Evolutionary conservation across 2,888 invertebrate species (phyloP).

Genomic region (Ryuthela nishihirai): DNA sequence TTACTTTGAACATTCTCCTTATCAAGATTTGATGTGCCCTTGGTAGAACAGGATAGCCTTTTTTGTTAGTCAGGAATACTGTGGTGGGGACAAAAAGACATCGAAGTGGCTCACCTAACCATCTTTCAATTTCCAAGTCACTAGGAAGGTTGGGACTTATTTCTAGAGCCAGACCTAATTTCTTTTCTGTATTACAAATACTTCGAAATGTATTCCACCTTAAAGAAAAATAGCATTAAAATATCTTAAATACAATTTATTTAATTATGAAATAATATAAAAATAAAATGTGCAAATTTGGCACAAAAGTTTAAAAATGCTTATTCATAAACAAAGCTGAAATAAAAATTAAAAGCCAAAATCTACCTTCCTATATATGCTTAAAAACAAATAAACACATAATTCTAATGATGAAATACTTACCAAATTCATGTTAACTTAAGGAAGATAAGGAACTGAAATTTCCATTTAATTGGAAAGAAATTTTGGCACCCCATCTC

Average conservation of each 20-base stretch:
- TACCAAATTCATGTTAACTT: too few relatives aligned
- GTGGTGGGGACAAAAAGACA: slow-evolving; percentile 74
- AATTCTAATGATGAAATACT: too few relatives aligned
- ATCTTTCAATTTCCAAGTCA: slow-evolving; percentile 63
- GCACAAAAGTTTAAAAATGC: too few relatives aligned
- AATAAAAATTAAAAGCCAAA: too few relatives aligned
- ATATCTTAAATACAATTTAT: background rate
- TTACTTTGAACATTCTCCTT: slow-evolving; percentile 55
- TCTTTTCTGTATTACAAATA: slow-evolving; percentile 55
- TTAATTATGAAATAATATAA: background rate
- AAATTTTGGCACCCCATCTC: too few relatives aligned
- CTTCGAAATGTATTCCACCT: slow-evolving; percentile 58
- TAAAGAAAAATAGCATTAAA: slow-evolving; percentile 7
- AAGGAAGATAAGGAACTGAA: too few relatives aligned
- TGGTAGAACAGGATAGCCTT: slow-evolving; percentile 78
- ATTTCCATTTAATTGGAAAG: too few relatives aligned
- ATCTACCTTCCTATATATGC: too few relatives aligned
- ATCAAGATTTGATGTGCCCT: slow-evolving; percentile 67
- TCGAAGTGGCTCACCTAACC: slow-evolving; percentile 93
- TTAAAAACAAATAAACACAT: too few relatives aligned
- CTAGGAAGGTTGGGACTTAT: slow-evolving; percentile 75
- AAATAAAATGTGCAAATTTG: background rate
- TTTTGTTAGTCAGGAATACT: slow-evolving; percentile 81
- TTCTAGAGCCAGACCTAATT: slow-evolving; percentile 71
- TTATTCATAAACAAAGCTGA: too few relatives aligned